Conservation (phyloP, 2,113 vertebrate genomes). For the Shinisaurus crocodilurus region DNA sequence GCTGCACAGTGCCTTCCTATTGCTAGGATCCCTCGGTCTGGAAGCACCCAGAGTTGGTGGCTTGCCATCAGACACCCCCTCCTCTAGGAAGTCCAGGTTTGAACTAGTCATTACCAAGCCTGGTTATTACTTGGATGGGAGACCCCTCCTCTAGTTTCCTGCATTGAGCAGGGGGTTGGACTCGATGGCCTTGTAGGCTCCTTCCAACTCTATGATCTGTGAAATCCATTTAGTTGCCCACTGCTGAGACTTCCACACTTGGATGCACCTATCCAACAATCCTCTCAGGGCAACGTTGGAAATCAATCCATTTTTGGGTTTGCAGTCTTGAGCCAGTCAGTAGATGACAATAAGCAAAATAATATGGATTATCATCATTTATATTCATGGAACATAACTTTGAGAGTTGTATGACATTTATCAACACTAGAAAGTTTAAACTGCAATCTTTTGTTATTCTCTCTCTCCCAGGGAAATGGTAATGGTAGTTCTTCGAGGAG, state of each 20-base stretch:
- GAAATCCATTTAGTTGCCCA: too few relatives aligned
- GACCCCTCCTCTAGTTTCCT: too few relatives aligned
- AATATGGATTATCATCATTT: neutral
- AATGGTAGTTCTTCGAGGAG: neutral
- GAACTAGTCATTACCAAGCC: neutral
- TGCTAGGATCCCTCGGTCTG: too few relatives aligned
- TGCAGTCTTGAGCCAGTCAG: neutral
- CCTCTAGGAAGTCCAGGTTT: too few relatives aligned
- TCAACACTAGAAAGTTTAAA: neutral
- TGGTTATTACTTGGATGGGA: too few relatives aligned
- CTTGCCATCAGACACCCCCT: neutral
- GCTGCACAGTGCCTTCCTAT: too few relatives aligned
- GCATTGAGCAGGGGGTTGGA: too few relatives aligned
- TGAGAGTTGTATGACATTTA: neutral
- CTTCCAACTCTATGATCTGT: too few relatives aligned
- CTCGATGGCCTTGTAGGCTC: too few relatives aligned
- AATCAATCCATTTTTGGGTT: neutral
- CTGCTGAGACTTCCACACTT: neutral
- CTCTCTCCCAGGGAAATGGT: neutral
- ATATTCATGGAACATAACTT: neutral
- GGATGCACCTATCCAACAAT: neutral
- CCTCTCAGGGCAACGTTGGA: too few relatives aligned
- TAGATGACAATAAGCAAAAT: neutral
- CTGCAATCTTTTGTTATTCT: neutral
- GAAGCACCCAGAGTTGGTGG: too few relatives aligned